A percentile compares a stretch with the other conserved stretches of the same genome.
Evolutionary conservation across 2,113 vertebrate species (phyloP).

Genomic region (Zosterops hypoxanthus): DNA sequence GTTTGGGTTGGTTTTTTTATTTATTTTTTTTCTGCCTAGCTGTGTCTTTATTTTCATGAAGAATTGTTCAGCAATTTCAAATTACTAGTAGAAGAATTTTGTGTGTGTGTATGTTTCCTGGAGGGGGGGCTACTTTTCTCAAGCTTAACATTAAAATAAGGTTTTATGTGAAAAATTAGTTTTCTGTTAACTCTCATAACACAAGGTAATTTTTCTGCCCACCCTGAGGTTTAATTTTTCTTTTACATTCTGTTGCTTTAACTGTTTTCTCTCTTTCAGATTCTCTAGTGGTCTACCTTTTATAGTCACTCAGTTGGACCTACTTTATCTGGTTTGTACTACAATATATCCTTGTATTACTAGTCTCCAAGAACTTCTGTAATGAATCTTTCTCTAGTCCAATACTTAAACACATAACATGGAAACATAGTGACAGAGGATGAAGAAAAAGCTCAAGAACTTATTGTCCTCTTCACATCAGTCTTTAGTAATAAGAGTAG

Average conservation of each 20-base stretch:
- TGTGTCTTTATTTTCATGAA: background rate
- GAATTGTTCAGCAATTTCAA: background rate
- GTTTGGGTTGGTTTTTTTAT: background rate
- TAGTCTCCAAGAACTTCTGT: background rate
- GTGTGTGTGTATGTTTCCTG: background rate
- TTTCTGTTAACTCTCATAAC: background rate
- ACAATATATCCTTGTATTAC: background rate
- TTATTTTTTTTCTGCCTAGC: background rate
- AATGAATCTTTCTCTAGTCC: background rate
- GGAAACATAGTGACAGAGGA: background rate
- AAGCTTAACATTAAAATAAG: background rate
- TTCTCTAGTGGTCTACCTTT: background rate
- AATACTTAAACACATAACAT: background rate
- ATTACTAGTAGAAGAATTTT: background rate
- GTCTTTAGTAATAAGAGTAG: background rate
- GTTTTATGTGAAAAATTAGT: background rate
- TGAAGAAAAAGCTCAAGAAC: background rate
- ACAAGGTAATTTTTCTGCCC: accelerated
- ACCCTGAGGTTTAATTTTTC: background rate
- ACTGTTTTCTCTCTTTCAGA: background rate
- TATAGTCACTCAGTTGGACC: background rate
- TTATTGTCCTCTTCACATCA: background rate
- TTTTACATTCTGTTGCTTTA: background rate
- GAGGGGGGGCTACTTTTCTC: accelerated
- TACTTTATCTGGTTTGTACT: background rate